Conservation (phyloP, 2,888 invertebrate genomes). For the Agrochola lota region DNA sequence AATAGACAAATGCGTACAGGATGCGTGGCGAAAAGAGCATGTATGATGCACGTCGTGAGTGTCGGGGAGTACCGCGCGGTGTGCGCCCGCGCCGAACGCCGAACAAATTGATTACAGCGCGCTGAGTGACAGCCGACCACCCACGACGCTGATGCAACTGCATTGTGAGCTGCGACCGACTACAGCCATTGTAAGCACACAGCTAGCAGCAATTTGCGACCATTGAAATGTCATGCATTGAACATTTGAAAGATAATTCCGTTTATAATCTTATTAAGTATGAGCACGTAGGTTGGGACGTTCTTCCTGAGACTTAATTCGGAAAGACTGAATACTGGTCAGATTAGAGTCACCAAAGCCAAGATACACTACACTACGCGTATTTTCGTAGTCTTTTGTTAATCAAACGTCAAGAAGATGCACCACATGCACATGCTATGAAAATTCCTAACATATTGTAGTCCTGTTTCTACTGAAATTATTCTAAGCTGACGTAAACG, state of each 20-base stretch:
- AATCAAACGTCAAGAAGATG: not conserved
- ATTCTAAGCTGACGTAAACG: not conserved
- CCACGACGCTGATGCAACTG: slow-evolving; percentile 82
- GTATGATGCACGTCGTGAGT: slow-evolving; percentile 72
- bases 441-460: not conserved
- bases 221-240: slow-evolving; percentile 72
- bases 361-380: not conserved
- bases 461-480: not conserved
- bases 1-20: slow-evolving; percentile 78
- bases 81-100: slow-evolving; percentile 81
- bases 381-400: not conserved
- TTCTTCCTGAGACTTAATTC: slow-evolving; percentile 28
- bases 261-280: slow-evolving; percentile 50
- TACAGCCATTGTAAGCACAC: slow-evolving; percentile 66
- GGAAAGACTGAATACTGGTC: slow-evolving; percentile 27
- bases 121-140: slow-evolving; percentile 86
- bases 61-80: slow-evolving; percentile 70
- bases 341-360: not conserved
- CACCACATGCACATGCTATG: not conserved
- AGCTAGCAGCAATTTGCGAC: slow-evolving; percentile 73
- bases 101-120: slow-evolving; percentile 88
- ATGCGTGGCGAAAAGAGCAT: slow-evolving; percentile 86
- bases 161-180: slow-evolving; percentile 73
- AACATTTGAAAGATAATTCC: slow-evolving; percentile 66
- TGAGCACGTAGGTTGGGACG: slow-evolving; percentile 28